Conservation (phyloP, 1,140 invertebrate genomes). For the Drosophila suzukii region DNA sequence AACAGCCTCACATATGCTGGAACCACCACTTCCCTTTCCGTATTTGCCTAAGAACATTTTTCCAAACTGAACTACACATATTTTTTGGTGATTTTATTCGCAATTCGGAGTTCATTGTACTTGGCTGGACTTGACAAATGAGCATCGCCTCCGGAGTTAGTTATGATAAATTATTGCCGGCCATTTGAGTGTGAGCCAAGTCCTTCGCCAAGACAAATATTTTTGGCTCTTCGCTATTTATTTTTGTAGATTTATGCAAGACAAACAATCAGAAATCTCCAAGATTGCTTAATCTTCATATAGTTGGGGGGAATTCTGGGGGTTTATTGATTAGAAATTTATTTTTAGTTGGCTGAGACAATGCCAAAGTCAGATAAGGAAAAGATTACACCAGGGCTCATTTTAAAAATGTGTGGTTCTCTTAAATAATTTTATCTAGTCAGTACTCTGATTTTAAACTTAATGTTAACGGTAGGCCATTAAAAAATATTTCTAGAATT, state of each 20-base stretch:
- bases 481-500: not conserved
- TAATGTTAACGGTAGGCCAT: no score
- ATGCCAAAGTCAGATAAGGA: not conserved
- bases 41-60: constrained; percentile 20
- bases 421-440: no score
- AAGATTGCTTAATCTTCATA: constrained; percentile 26
- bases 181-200: constrained; percentile 52
- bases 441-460: no score
- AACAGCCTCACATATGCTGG: constrained; percentile 29
- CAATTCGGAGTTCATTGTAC: constrained; percentile 56
- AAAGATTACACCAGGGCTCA: not conserved
- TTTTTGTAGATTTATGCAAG: constrained; percentile 39
- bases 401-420: no score
- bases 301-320: not conserved
- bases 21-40: not conserved
- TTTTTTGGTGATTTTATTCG: constrained; percentile 34
- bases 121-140: constrained; percentile 53
- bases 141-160: constrained; percentile 59
- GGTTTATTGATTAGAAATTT: constrained; percentile 34
- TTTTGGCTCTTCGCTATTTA: not conserved
- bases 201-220: constrained; percentile 47
- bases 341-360: constrained; percentile 4
- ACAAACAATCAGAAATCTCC: constrained; percentile 34
- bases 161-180: constrained; percentile 59
- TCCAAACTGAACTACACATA: not conserved